Conservation (phyloP, 2,888 invertebrate genomes). For the Chymomyza procnemis region DNA sequence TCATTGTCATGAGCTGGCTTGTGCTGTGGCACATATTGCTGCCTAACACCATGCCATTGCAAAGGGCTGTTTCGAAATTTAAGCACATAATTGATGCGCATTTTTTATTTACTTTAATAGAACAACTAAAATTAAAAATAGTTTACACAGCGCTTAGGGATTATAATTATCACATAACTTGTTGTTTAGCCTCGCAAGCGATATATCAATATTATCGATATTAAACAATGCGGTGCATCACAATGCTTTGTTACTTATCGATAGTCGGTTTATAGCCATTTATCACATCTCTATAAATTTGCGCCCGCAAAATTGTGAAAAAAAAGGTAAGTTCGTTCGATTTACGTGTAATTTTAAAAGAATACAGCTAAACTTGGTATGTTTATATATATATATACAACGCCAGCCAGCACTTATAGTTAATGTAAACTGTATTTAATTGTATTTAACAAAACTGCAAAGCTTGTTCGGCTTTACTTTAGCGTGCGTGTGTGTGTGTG, state of each 20-base stretch:
- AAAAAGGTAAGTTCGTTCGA: neutral
- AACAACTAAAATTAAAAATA: neutral
- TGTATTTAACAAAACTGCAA: neutral
- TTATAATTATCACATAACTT: neutral
- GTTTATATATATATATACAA: neutral
- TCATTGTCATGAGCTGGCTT: slow-evolving; percentile 83
- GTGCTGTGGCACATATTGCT: slow-evolving; percentile 85
- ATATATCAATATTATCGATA: slow-evolving; percentile 20
- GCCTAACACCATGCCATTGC: slow-evolving; percentile 44
- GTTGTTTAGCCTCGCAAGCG: neutral
- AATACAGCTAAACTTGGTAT: neutral
- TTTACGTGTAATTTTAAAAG: neutral
- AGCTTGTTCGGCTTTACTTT: neutral
- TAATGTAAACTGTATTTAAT: neutral
- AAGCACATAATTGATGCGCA: slow-evolving; percentile 66
- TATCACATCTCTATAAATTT: slow-evolving; percentile 44
- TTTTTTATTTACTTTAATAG: slow-evolving; percentile 37
- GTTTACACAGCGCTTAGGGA: neutral
- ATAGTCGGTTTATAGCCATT: slow-evolving; percentile 27
- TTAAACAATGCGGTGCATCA: neutral
- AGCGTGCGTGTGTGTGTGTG: slow-evolving; percentile 6
- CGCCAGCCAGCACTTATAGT: neutral
- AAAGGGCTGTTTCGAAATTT: slow-evolving; percentile 41
- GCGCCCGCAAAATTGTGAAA: slow-evolving; percentile 26
- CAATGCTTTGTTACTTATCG: slow-evolving; percentile 5